phyloP scores from a whole-genome alignment of 2,797 vertebrate species.

The Anomalospiza imberbis region DNA sequence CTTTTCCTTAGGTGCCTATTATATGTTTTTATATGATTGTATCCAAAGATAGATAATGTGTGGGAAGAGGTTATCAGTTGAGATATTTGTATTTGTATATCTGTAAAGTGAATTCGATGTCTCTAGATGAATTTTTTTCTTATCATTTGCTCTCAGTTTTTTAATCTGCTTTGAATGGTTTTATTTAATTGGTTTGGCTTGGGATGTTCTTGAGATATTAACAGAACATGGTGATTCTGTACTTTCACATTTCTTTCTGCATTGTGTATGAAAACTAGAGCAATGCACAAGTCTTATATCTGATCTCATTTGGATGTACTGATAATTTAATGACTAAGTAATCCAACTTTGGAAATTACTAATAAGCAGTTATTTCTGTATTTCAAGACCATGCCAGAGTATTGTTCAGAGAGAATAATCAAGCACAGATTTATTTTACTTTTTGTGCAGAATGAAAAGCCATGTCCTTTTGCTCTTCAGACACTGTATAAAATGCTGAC shows the following conservation, averaged over 20 bases:
- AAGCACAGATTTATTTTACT: not conserved
- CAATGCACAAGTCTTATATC: not conserved
- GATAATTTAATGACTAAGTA: not conserved
- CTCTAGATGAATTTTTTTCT: not conserved
- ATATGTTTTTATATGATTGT: not conserved
- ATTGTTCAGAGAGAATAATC: slow-evolving; percentile 16
- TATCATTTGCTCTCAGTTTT: not conserved
- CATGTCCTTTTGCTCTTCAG: not conserved
- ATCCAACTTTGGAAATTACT: not conserved
- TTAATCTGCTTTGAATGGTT: not conserved
- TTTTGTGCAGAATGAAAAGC: not conserved
- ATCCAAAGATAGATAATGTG: not conserved
- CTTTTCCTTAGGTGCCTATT: not conserved
- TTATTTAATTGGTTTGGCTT: not conserved
- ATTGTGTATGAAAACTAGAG: not conserved
- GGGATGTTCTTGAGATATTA: not conserved
- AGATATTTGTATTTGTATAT: not conserved
- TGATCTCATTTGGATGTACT: not conserved
- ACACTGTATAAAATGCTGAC: not conserved
- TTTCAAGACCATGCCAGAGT: not conserved
- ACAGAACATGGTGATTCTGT: not conserved
- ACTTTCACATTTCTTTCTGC: not conserved
- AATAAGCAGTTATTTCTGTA: not conserved
- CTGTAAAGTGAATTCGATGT: not conserved
- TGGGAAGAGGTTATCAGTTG: not conserved